These are phyloP conservation scores for Pyrocephalus nanus DNA, from an alignment of 2,797 vertebrate genomes.

Conservation along the genomic window DNA sequence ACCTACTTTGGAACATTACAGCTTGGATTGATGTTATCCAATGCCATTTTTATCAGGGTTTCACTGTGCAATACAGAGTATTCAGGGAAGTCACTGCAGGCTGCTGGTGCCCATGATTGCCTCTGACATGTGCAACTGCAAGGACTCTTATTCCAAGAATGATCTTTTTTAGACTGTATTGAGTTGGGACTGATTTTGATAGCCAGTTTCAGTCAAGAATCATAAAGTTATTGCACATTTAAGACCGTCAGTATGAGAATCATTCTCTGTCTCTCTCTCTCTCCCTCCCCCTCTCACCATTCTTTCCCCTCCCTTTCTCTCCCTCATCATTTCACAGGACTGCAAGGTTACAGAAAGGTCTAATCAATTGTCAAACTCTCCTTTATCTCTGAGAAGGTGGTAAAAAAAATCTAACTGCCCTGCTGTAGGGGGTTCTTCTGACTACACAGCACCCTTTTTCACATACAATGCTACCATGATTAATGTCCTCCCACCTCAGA, in stretches of 20 bases:
- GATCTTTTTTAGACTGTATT: constrained; percentile 79
- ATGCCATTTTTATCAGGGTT: constrained; percentile 78
- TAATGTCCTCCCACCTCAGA: constrained; percentile 88
- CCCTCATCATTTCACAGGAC: constrained; percentile 81
- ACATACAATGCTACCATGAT: constrained; percentile 86
- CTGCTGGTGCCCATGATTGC: constrained; percentile 77
- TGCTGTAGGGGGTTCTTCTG: constrained; percentile 83
- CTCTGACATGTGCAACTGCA: constrained; percentile 74
- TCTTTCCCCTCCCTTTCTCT: constrained; percentile 62
- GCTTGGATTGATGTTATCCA: constrained; percentile 74
- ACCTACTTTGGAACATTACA: constrained; percentile 70
- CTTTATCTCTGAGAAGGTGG: constrained; percentile 82
- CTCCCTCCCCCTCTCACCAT: neutral
- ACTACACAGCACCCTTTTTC: constrained; percentile 84
- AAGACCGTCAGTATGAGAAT: constrained; percentile 77
- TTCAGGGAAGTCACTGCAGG: constrained; percentile 71
- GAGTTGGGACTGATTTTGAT: constrained; percentile 84
- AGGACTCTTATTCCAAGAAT: constrained; percentile 76
- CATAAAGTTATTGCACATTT: constrained; percentile 86
- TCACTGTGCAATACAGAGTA: constrained; percentile 67
- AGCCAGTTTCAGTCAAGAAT: constrained; percentile 85
- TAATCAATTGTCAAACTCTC: constrained; percentile 87
- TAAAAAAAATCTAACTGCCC: constrained; percentile 81
- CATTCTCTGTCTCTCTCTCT: constrained; percentile 70
- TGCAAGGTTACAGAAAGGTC: constrained; percentile 85